Evolutionary conservation across 2,888 invertebrate species (phyloP).

Genomic region (Brachycybe producta): DNA sequence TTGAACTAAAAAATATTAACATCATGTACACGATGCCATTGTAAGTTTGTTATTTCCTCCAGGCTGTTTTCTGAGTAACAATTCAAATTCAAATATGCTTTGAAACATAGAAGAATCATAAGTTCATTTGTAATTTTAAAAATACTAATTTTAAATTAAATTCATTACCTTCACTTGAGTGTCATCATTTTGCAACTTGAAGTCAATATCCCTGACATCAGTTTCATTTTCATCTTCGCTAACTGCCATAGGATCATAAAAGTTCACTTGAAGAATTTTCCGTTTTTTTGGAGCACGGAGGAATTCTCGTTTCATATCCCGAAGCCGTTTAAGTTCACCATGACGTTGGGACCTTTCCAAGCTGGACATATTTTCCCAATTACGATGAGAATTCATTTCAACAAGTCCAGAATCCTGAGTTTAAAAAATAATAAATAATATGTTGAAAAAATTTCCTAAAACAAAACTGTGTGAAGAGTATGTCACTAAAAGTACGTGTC

Average conservation of each 20-base stretch:
- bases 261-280: constrained; percentile 52
- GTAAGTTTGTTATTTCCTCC: too few relatives aligned
- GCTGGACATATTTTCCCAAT: constrained; percentile 24
- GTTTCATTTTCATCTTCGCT: constrained; percentile 40
- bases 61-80: too few relatives aligned
- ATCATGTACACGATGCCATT: too few relatives aligned
- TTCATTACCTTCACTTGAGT: constrained; percentile 54
- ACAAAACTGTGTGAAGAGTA: too few relatives aligned
- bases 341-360: constrained; percentile 66
- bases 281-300: constrained; percentile 53
- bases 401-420: constrained; percentile 31
- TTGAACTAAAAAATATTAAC: too few relatives aligned
- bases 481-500: constrained; percentile 43
- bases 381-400: constrained; percentile 17
- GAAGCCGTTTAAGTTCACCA: constrained; percentile 77
- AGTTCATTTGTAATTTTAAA: too few relatives aligned
- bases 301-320: constrained; percentile 59
- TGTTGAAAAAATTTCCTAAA: too few relatives aligned
- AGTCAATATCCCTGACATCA: constrained; percentile 76
- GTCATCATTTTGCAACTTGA: constrained; percentile 63
- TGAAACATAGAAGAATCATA: too few relatives aligned
- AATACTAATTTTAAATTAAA: too few relatives aligned
- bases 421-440: too few relatives aligned
- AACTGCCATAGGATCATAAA: constrained; percentile 42
- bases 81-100: too few relatives aligned